Evolutionary conservation across 2,113 vertebrate species (phyloP).

Genomic region (Silurus glanis): DNA sequence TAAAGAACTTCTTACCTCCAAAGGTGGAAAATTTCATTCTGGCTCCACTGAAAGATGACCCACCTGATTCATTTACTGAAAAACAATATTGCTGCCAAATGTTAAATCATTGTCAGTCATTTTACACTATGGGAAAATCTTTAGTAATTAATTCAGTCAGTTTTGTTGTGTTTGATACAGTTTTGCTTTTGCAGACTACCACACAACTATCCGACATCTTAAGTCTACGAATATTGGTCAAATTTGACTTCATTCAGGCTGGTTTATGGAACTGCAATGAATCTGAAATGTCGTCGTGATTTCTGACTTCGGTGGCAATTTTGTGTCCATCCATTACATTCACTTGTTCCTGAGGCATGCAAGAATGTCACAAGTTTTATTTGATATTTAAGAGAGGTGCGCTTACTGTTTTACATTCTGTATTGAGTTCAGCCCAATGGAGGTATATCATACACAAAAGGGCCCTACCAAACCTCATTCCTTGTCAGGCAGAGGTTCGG

Average conservation of each 20-base stretch:
- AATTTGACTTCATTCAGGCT: too few species aligned
- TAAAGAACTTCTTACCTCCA: neutral
- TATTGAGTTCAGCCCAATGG: constrained; percentile 14
- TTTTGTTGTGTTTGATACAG: neutral
- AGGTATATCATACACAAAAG: constrained; percentile 7
- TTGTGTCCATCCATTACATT: constrained; percentile 17
- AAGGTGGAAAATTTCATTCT: neutral
- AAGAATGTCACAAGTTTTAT: constrained; percentile 36
- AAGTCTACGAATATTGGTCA: neutral
- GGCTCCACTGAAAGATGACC: neutral
- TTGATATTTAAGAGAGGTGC: constrained; percentile 25
- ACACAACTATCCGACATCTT: neutral
- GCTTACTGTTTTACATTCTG: constrained; percentile 39
- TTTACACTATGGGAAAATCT: neutral
- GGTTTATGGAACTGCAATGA: neutral
- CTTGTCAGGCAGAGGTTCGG: constrained; percentile 32
- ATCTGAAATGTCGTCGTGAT: neutral
- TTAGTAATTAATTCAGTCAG: neutral
- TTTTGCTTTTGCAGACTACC: neutral
- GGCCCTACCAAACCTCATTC: constrained; percentile 3
- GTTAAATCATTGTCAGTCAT: neutral
- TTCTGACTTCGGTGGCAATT: constrained; percentile 13
- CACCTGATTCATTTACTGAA: neutral
- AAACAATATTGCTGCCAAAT: neutral
- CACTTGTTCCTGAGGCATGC: constrained; percentile 17